A percentile compares a stretch with the other conserved stretches of the same genome.
Evolutionary conservation across 2,113 vertebrate species (phyloP).

Genomic region (Brachyistius frenatus): DNA sequence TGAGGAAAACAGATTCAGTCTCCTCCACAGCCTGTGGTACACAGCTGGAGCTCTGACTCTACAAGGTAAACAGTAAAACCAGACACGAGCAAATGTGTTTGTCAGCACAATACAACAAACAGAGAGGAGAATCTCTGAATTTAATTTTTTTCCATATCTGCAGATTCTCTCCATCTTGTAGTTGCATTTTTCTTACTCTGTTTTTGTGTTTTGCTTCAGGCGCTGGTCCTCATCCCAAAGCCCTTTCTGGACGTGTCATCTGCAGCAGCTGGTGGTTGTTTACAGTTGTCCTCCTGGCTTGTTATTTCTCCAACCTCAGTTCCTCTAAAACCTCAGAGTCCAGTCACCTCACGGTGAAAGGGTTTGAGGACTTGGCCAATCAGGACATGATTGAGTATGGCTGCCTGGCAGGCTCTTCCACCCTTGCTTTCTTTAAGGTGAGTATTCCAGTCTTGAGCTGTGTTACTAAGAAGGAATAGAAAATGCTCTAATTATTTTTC

Average conservation of each 20-base stretch:
- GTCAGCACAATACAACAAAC: neutral
- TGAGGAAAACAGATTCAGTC: constrained; percentile 85
- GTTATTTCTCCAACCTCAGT: constrained; percentile 89
- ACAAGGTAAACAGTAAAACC: constrained; percentile 83
- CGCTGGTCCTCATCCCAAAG: constrained; percentile 87
- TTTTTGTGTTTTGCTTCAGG: constrained; percentile 75
- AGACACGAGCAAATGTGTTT: neutral
- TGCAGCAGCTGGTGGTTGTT: constrained; percentile 91
- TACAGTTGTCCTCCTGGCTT: constrained; percentile 86
- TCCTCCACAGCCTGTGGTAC: constrained; percentile 91
- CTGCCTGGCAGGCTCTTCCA: constrained; percentile 87
- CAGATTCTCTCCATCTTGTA: neutral
- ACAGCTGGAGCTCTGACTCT: constrained; percentile 88
- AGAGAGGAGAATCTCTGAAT: neutral
- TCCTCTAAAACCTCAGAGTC: constrained; percentile 80
- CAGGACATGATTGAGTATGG: constrained; percentile 89
- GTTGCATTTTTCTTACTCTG: neutral
- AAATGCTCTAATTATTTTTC: neutral
- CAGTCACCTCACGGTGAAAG: constrained; percentile 83
- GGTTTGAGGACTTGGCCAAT: constrained; percentile 90
- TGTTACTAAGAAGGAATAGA: neutral
- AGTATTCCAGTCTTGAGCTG: neutral
- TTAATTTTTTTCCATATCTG: neutral
- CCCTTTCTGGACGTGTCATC: constrained; percentile 86
- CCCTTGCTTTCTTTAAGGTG: constrained; percentile 91